These are phyloP conservation scores for Tortrix viridana DNA, from an alignment of 2,888 invertebrate species.

Conservation along the genomic window DNA sequence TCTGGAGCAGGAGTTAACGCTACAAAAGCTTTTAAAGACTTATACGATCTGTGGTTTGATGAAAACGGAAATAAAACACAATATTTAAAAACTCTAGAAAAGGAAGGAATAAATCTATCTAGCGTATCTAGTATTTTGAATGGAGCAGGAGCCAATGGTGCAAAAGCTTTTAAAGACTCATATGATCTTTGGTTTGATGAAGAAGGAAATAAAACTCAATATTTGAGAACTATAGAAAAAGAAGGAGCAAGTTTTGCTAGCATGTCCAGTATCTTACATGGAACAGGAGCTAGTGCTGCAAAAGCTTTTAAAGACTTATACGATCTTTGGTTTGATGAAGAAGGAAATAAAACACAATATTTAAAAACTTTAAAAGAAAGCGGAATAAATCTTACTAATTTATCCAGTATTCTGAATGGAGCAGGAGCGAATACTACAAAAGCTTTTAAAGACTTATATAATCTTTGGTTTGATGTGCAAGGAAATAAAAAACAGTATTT, in stretches of 20 bases:
- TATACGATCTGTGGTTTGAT: constrained; percentile 14
- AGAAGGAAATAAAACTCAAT: constrained; percentile 37
- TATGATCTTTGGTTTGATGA: constrained; percentile 43
- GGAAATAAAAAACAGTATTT: constrained; percentile 37
- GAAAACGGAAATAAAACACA: constrained; percentile 41
- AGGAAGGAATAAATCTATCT: constrained; percentile 38
- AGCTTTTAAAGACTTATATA: constrained; percentile 50
- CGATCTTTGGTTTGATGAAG: constrained; percentile 43
- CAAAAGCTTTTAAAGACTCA: constrained; percentile 44
- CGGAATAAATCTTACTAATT: constrained; percentile 38
- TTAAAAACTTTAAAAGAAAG: constrained; percentile 40
- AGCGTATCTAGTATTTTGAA: constrained; percentile 47
- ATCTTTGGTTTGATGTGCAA: constrained; percentile 48
- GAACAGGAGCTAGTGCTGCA: constrained; percentile 47
- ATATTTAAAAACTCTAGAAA: constrained; percentile 41
- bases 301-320: constrained; percentile 50
- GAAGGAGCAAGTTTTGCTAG: constrained; percentile 43
- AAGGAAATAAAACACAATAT: constrained; percentile 42
- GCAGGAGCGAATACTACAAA: constrained; percentile 46
- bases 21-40: constrained; percentile 40
- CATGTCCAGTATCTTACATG: constrained; percentile 47
- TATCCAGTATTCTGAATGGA: constrained; percentile 48
- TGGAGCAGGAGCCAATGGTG: constrained; percentile 40
- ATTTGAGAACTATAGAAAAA: constrained; percentile 39
- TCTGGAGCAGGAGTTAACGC: constrained; percentile 40